These are phyloP conservation scores for Columba janthina DNA, from an alignment of 2,113 vertebrate species.

Conservation along the genomic window DNA sequence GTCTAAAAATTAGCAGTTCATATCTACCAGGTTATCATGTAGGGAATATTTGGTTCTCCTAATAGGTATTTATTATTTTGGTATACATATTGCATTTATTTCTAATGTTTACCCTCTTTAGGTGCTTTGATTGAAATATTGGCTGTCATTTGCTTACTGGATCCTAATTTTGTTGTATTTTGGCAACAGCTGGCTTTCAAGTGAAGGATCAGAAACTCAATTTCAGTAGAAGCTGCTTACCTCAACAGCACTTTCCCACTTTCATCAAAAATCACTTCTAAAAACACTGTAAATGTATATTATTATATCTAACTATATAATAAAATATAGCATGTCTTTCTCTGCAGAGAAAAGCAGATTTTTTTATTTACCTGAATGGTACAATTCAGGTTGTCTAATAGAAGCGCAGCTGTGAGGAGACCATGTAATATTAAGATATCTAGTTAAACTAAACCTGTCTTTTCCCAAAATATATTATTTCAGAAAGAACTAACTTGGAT, in stretches of 20 bases:
- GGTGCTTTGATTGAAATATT: neutral
- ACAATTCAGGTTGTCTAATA: neutral
- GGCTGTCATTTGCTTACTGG: neutral
- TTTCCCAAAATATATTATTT: neutral
- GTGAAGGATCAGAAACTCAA: neutral
- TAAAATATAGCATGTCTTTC: neutral
- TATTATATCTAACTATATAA: neutral
- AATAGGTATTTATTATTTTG: neutral
- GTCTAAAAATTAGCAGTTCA: neutral
- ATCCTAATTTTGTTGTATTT: neutral
- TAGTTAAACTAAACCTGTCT: neutral
- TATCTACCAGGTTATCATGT: neutral
- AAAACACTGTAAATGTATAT: neutral
- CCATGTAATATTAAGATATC: neutral
- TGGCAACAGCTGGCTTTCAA: neutral
- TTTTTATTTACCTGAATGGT: neutral
- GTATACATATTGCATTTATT: neutral
- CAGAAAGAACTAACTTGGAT: neutral
- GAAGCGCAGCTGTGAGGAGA: neutral
- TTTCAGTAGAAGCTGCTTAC: neutral
- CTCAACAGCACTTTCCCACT: neutral
- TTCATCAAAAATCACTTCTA: neutral
- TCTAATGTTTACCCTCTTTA: neutral
- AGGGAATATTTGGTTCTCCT: neutral
- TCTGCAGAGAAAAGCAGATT: neutral